Percentiles rank a stretch among this genome's conserved stretches.
These are phyloP conservation scores for Phrynocephalus vlangalii DNA, from an alignment of 2,797 vertebrate genomes.

Conservation along the genomic window DNA sequence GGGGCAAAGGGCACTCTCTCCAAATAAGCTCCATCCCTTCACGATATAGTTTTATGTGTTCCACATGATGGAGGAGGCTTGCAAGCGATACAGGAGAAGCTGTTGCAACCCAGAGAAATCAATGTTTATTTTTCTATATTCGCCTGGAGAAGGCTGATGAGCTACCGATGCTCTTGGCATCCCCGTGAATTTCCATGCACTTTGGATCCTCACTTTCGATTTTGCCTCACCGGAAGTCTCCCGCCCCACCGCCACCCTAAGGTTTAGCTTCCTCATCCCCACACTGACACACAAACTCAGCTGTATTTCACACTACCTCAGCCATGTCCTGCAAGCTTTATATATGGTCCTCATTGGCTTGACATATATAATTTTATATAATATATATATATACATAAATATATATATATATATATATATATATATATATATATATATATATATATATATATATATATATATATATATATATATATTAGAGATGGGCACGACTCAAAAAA, in stretches of 20 bases:
- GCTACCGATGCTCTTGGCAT: conserved; percentile 33
- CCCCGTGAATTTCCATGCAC: conserved; percentile 28
- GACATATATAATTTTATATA: no score
- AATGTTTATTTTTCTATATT: not conserved
- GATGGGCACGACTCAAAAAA: no score
- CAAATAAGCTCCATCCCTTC: not conserved
- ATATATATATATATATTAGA: no score
- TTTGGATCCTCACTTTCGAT: conserved; percentile 11
- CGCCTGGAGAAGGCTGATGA: conserved; percentile 10
- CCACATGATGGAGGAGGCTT: not conserved
- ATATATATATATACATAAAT: no score
- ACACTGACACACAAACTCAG: conserved; percentile 38
- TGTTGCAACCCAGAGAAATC: not conserved
- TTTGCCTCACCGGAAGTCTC: conserved; percentile 9
- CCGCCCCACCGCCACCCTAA: not conserved
- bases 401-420: no score
- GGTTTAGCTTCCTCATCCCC: not conserved
- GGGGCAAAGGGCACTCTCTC: not conserved
- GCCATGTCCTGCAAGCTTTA: conserved; percentile 45
- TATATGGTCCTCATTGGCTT: no score
- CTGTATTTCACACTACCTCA: conserved; percentile 43
- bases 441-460: no score
- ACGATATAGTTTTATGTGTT: not conserved
- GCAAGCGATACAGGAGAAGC: conserved; percentile 18
- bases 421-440: no score